Evolutionary conservation across 2,888 invertebrate genomes (phyloP).

Genomic region (Scaeva pyrastri): DNA sequence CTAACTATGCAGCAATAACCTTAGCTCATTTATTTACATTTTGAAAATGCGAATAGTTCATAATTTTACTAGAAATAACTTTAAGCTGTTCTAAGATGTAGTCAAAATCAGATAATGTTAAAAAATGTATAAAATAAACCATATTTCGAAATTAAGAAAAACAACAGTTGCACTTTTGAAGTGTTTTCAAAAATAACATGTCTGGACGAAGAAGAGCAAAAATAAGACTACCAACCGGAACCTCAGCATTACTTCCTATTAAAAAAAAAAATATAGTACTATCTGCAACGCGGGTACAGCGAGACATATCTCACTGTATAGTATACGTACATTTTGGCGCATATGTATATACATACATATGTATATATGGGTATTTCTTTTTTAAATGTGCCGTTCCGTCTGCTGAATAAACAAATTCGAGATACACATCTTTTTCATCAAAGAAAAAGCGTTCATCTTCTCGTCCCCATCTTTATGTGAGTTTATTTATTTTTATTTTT

Average conservation of each 20-base stretch:
- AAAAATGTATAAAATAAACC: no score
- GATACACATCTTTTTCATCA: conserved; percentile 57
- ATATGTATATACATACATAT: not conserved
- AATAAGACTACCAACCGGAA: conserved; percentile 62
- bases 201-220: conserved; percentile 17
- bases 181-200: conserved; percentile 18
- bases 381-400: conserved; percentile 69
- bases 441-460: conserved; percentile 48
- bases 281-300: not conserved
- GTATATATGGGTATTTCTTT: conserved; percentile 18
- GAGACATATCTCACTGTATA: conserved; percentile 31
- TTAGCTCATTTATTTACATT: no score
- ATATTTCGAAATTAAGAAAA: no score
- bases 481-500: conserved; percentile 1
- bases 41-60: no score
- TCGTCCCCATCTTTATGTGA: conserved; percentile 26
- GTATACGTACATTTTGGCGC: not conserved
- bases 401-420: conserved; percentile 70
- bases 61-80: no score
- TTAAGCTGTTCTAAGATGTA: no score
- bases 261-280: conserved; percentile 9
- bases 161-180: not conserved
- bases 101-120: no score
- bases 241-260: conserved; percentile 61
- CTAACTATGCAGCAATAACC: no score